Evolutionary conservation across 1,140 invertebrate genomes (phyloP), one percentile per base, ranked within the genome.

Genomic region (Drosophila dunni): DNA sequence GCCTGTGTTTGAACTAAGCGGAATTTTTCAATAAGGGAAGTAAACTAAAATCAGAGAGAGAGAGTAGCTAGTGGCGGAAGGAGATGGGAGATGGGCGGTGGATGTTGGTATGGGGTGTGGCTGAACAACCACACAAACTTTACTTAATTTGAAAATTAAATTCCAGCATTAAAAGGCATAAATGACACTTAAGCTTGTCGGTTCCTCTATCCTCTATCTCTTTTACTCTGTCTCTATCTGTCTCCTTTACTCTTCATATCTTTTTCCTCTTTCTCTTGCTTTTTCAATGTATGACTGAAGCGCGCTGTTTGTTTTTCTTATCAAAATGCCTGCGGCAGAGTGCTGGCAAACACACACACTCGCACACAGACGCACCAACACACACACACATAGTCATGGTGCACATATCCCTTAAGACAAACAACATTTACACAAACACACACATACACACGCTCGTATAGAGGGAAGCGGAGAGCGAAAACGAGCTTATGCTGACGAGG

Each of bases 71-170:
- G 60, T 75, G 60, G 44, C 24, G 24, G 24, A 2, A 29, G 24
- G 24, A 29, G 5, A 3, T 29, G 24, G 24, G 24, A 5, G 6
- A 29, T 29, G 24, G 24, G 1, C 24, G 24, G 24, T 29, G 24
- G 24, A 20, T 20, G 24, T 58, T 42, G 53, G 38, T 46, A 42
- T 8, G 8, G 7, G 11, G 10, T 3, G 15, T 7, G 33, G 20
- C 11, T 53, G 38, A 54, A 68, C 57, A 74, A 64, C 44, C 76
- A 40, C 76, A 76, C 20, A 68, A 76, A 86, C 80, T 89, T 84
- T 89, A 81, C 78, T 89, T 89, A 84, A 89, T 89, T 89, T 89
- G 75, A 79, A 89, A 89, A 89, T 89, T 89, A 89, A 89, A 89
- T 89, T 89, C 85, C 75, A 76, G 78, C 80, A 89, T 89, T 89